Conservation (phyloP, 2,113 vertebrate species). For the Thryonomys swinderianus region DNA sequence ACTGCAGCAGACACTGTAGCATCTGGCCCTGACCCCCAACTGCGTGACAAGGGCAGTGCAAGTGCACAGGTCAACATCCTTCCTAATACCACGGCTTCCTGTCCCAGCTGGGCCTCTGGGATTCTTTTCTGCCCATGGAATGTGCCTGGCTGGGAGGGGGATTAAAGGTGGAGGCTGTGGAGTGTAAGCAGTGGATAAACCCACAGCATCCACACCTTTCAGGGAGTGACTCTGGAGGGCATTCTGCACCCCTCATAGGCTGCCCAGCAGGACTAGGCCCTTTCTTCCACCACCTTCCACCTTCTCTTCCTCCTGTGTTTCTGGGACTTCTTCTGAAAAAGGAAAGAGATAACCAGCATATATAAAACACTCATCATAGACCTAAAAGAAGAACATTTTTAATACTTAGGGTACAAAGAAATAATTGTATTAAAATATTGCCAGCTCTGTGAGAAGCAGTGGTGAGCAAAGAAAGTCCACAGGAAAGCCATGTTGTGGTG, state of each 20-base stretch:
- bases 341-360: neutral
- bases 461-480: neutral
- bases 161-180: neutral
- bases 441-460: neutral
- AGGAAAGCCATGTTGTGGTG: neutral
- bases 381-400: slow-evolving; percentile 18
- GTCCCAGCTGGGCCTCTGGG: neutral
- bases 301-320: neutral
- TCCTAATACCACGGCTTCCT: neutral
- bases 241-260: neutral
- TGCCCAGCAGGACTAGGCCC: neutral
- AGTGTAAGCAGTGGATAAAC: neutral
- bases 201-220: neutral
- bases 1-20: neutral
- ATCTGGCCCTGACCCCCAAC: neutral
- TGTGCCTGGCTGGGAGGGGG: neutral
- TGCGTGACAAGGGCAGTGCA: too few relatives aligned
- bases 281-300: neutral
- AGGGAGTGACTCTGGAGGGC: too few relatives aligned
- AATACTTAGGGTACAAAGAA: neutral
- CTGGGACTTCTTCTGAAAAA: neutral
- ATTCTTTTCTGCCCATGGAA: neutral
- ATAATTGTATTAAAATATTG: slow-evolving; percentile 27
- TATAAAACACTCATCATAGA: neutral
- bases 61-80: neutral